These are phyloP conservation scores for Drosophila melanica DNA, from an alignment of 1,140 invertebrate species.

Conservation along the genomic window DNA sequence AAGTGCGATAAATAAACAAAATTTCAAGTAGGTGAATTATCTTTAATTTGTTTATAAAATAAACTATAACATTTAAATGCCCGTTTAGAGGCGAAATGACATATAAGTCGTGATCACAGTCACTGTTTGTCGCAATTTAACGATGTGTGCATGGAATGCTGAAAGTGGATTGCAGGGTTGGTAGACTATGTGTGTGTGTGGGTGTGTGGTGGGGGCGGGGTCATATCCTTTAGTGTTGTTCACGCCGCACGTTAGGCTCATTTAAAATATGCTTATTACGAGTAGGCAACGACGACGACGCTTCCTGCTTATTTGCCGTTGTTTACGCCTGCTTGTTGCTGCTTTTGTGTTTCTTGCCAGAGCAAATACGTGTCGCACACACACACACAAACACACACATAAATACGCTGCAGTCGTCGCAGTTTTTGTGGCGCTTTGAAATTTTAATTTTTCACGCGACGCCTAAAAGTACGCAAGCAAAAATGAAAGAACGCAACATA, in stretches of 20 bases:
- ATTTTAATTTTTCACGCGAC: conserved; percentile 78
- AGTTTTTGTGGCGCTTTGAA: conserved; percentile 66
- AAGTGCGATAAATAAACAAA: too few species aligned
- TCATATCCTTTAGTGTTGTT: conserved; percentile 64
- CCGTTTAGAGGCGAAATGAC: too few species aligned
- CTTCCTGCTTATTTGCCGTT: conserved; percentile 73
- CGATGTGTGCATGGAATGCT: neutral
- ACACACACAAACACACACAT: conserved; percentile 18
- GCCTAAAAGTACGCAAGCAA: conserved; percentile 64
- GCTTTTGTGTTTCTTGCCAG: conserved; percentile 55
- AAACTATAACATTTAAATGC: too few species aligned
- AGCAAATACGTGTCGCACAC: conserved; percentile 55
- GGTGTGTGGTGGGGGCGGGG: neutral
- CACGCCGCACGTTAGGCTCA: conserved; percentile 42
- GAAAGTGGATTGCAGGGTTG: neutral
- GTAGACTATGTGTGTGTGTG: neutral
- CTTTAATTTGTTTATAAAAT: too few species aligned
- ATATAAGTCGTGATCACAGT: conserved; percentile 6
- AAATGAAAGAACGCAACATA: conserved; percentile 42
- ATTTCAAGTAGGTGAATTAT: too few species aligned
- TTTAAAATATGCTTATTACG: conserved; percentile 70
- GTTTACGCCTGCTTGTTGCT: conserved; percentile 58
- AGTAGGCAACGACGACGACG: conserved; percentile 33
- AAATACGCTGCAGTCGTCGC: conserved; percentile 37
- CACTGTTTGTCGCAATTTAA: conserved; percentile 1